Conservation (phyloP, 2,113 vertebrate genomes). For the Oryctolagus cuniculus region mOryCun1.1 NC_091434.1:99917501-99918000, state of each 20-base stretch:
- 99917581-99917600: too few relatives aligned
- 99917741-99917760: constrained; percentile 53
- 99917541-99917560: too few relatives aligned
- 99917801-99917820: constrained; percentile 42
- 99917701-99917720: background rate
- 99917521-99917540: too few relatives aligned
- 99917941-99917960: constrained; percentile 22
- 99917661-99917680: too few relatives aligned
- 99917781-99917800: constrained; percentile 60
- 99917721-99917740: constrained; percentile 33
- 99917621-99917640: too few relatives aligned
- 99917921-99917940: background rate
- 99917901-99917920: background rate
- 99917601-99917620: too few relatives aligned
- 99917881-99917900: background rate
- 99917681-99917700: too few relatives aligned
- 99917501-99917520: too few relatives aligned
- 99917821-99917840: constrained; percentile 31
- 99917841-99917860: constrained; percentile 27
- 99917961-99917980: background rate
- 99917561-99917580: too few relatives aligned
- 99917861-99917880: constrained; percentile 52
- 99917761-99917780: constrained; percentile 63
- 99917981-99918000: constrained; percentile 29
- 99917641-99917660: too few relatives aligned